Conservation (phyloP, 2,113 vertebrate genomes). For the Tamias sibiricus region DNA sequence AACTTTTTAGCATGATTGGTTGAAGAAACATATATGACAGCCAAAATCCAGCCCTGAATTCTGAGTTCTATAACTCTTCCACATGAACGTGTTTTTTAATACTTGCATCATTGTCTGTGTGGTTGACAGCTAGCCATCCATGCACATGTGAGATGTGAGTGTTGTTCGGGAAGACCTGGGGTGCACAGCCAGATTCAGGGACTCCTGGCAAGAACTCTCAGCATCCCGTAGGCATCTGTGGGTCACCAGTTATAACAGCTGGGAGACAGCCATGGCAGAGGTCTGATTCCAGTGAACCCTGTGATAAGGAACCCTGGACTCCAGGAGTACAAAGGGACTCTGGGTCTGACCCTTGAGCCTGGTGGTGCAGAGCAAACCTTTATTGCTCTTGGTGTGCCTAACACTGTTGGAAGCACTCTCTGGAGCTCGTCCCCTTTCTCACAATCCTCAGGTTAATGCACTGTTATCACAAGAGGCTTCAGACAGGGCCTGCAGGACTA, state of each 20-base stretch:
- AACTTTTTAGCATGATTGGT: background rate
- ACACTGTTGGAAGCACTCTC: background rate
- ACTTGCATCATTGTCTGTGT: background rate
- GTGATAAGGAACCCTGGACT: background rate
- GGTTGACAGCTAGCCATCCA: background rate
- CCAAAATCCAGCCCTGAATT: slow-evolving; percentile 13
- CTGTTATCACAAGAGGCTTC: background rate
- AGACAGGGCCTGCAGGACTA: background rate
- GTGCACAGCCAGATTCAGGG: background rate
- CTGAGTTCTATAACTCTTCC: background rate
- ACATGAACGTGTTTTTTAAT: background rate
- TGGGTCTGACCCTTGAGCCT: background rate
- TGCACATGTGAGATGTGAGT: background rate
- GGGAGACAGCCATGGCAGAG: background rate
- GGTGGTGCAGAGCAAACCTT: background rate
- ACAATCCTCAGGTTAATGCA: too few relatives aligned
- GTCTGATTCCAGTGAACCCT: background rate
- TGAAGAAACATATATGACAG: background rate
- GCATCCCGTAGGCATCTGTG: background rate
- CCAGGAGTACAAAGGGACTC: background rate
- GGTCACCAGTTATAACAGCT: background rate
- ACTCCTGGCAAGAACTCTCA: background rate
- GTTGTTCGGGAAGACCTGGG: background rate
- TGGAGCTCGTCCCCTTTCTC: background rate
- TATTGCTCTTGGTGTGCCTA: background rate